Base-by-base conservation (phyloP, 2,888 invertebrate genomes). In the Apotomis turbidana region DNA sequence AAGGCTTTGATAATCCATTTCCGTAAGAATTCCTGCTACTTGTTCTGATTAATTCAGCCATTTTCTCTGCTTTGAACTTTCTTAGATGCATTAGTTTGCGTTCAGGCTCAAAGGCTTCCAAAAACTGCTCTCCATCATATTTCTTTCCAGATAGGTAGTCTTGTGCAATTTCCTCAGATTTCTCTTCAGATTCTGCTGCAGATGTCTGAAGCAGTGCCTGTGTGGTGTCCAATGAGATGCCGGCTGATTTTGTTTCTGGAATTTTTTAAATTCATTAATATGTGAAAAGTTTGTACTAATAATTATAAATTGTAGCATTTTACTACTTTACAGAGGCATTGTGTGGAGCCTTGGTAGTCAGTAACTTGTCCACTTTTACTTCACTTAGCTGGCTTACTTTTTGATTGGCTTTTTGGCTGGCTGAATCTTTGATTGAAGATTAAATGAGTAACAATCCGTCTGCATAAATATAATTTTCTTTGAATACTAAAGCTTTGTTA, bases 11-110 rank as follows among this genome's bases (percentile, higher is more conserved):
- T 54, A 83, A 78, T 15, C 91, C 91, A 81, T 93, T 93, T 3
- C 90, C 90, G 75, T 86, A 91, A 1, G 86, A 81, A 81, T 80
- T 84, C 76, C 89, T 88, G 73, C 76, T 85, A 3, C 90, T 88
- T 55, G 87, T 85, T 77, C 90, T 84, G 44, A 97, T 90, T 10
- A 97, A 87, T 82, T 97, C 97, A 62, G 95, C 94, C 96, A 99
- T 96, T 93, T 99, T 99, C 77, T 99, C 99, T 0, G 97, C 96
- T 92, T 99, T 99, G 10, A 99, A 96, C 84, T 97, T 96, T 64
- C 98, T 94, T 96, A 92, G 76, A 63, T 93, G 93, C 93, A 93
- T 93, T 74, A 84, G 85, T 76, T 88, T 92, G 60, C 99, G 95
- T 74, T 95, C 94, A 0, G 95, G 94, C 71, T 97, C 94, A 87